Evolutionary conservation across 2,113 vertebrate genomes (phyloP).

Genomic region (Synchiropus splendidus): DNA sequence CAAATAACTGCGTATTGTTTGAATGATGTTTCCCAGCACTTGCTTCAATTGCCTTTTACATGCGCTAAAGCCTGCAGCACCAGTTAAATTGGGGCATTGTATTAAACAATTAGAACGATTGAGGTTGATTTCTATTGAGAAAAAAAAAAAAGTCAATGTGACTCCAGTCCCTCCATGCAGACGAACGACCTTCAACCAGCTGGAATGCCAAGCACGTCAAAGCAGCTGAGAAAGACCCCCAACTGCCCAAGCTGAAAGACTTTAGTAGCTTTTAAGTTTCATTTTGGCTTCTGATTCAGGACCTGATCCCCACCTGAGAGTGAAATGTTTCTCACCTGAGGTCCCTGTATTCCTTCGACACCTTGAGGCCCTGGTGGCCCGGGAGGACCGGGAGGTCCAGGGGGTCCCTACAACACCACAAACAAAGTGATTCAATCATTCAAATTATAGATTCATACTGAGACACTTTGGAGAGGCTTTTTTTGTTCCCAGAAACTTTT

Average conservation of each 20-base stretch:
- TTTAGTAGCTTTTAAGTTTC: too few relatives aligned
- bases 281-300: too few relatives aligned
- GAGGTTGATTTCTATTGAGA: conserved; percentile 15
- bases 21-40: conserved; percentile 41
- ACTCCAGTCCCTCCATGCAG: conserved; percentile 41
- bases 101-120: conserved; percentile 3
- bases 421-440: too few relatives aligned
- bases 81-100: conserved; percentile 30
- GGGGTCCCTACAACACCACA: conserved; percentile 77
- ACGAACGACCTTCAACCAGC: background rate
- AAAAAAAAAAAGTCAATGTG: conserved; percentile 6
- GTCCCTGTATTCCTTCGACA: conserved; percentile 71
- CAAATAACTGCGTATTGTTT: conserved; percentile 57
- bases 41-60: conserved; percentile 22
- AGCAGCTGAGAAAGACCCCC: too few relatives aligned
- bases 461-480: too few relatives aligned
- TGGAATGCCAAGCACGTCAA: conserved; percentile 28
- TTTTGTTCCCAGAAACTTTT: conserved; percentile 1
- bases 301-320: too few relatives aligned
- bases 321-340: conserved; percentile 69
- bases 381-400: conserved; percentile 73
- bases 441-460: too few relatives aligned
- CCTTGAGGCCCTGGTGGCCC: conserved; percentile 82
- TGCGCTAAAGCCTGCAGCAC: conserved; percentile 39
- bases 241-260: conserved; percentile 31